phyloP scores from a whole-genome alignment of 2,797 vertebrate genomes.

The Tadarida brasiliensis region DNA sequence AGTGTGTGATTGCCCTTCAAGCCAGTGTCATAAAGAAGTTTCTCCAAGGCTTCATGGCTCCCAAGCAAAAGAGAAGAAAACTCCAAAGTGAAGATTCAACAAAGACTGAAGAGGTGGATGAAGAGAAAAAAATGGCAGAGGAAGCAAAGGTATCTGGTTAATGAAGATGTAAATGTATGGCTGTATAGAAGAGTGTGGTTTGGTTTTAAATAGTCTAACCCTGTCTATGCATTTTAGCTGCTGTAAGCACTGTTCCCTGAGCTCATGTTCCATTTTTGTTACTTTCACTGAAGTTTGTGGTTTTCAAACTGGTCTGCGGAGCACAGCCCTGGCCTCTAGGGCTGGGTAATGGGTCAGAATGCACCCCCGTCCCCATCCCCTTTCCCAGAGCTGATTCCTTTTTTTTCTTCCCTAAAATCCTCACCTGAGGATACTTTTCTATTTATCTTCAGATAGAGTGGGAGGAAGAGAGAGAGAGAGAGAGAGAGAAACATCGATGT shows the following conservation, averaged over 20 bases:
- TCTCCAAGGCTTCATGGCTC: conserved; percentile 99
- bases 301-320: background rate
- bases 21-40: conserved; percentile 98
- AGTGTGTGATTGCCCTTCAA: conserved; percentile 95
- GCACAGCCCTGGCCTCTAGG: background rate
- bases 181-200: background rate
- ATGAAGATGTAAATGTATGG: background rate
- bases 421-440: no score
- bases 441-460: no score
- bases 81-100: conserved; percentile 92
- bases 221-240: background rate
- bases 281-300: background rate
- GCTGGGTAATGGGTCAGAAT: background rate
- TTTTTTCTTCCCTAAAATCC: background rate
- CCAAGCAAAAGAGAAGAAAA: conserved; percentile 97
- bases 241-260: background rate
- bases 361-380: no score
- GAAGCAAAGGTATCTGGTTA: conserved; percentile 93
- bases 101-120: conserved; percentile 95
- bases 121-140: conserved; percentile 97
- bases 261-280: background rate
- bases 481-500: no score
- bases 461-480: no score
- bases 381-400: background rate
- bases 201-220: background rate